Base-by-base conservation (phyloP, 2,113 vertebrate species). In the Stigmatopora argus region DNA sequence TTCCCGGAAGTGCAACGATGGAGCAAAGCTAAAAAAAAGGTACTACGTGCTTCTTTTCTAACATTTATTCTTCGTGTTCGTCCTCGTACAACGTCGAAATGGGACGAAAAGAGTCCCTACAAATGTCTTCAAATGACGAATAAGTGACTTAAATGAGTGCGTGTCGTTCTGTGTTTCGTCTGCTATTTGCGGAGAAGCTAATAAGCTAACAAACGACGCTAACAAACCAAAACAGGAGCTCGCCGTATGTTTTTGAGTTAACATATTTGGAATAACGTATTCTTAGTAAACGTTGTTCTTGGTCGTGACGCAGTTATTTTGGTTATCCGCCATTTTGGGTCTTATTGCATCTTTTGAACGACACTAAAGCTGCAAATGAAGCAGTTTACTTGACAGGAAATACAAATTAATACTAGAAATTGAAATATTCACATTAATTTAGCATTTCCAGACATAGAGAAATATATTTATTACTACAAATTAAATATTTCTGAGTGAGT, bases 1-100 rank as follows among this genome's bases (percentile, higher is more conserved):
- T 31, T 62, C 59, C 77, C 56, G 58, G 38, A 68, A 63, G 9
- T 2, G 62, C 78, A 82, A 80, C 71, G 79, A 89, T 89, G 86
- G 83, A 80, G 81, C 79, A 67, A 86, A 85, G 84, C 86, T 89
- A 82, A 84, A 83, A 84, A 83, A 84, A 87, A 88, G 86, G 88
- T 88, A 76, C 84, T 85, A 21, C n/a, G 18, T 31, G 71, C 69
- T 1, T n/a, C 23, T 77, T 68, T 15, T 3, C 53, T 10, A 0
- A 0, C 10, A 1, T 65, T 62, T 66, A 6, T 14, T 14, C 0
- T 7, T 13, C 19, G 0, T 45, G 2, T 52, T 6, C 2, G 0
- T 10, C 7, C 8, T 23, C 44, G 0, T 13, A 1, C n/a, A 1
- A 1, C 0, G 13, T 60, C 21, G n/a, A 15, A 8, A 3, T 13